Percentiles rank a stretch among this genome's conserved stretches.
Conservation (phyloP, 1,140 invertebrate species). For the Diorhabda elongata region DNA sequence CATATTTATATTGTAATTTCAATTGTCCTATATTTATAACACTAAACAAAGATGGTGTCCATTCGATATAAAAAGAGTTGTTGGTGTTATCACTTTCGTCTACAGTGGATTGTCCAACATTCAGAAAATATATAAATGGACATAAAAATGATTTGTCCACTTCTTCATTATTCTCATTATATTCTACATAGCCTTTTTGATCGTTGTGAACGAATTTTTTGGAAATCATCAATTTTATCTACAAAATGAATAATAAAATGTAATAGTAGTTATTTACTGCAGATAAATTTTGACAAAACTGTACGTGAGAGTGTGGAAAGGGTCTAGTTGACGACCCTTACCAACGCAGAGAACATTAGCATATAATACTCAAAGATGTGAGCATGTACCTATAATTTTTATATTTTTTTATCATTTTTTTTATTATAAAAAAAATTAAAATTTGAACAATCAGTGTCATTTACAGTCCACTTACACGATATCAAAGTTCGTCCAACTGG, state of each 20-base stretch:
- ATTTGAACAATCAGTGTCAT: too few species aligned
- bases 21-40: slow-evolving; percentile 33
- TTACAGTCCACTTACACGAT: too few species aligned
- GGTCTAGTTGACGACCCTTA: too few species aligned
- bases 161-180: slow-evolving; percentile 29
- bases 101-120: slow-evolving; percentile 37
- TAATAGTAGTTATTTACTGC: too few species aligned
- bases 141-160: slow-evolving; percentile 21
- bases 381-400: too few species aligned
- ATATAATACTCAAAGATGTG: too few species aligned
- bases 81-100: slow-evolving; percentile 38
- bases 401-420: too few species aligned
- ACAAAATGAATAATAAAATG: slow-evolving; percentile 11
- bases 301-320: too few species aligned
- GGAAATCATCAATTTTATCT: slow-evolving; percentile 38
- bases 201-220: slow-evolving; percentile 35
- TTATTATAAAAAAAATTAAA: too few species aligned
- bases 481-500: too few species aligned
- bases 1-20: slow-evolving; percentile 39
- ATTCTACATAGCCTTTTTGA: slow-evolving; percentile 33
- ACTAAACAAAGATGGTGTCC: slow-evolving; percentile 29
- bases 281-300: too few species aligned
- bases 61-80: slow-evolving; percentile 37
- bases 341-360: too few species aligned
- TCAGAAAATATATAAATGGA: slow-evolving; percentile 37